Base-by-base conservation (phyloP, 1,140 invertebrate genomes). In the Luehdorfia chinensis region DNA sequence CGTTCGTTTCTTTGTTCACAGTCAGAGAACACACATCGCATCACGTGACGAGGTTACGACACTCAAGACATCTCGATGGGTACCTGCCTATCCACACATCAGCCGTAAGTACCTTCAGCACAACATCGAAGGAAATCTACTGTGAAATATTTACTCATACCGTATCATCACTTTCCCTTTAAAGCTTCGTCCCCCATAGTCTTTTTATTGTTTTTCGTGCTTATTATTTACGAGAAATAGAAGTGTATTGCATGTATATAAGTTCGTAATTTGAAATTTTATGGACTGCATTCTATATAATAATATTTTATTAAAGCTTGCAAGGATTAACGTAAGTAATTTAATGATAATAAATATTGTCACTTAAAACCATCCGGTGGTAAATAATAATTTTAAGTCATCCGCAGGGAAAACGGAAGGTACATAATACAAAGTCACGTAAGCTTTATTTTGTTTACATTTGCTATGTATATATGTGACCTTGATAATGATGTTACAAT, bases 31-130 rank as follows among this genome's bases (percentile, higher is more conserved):
- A 80, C 57, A 58, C 61, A 44, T 66, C 75, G 63, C 78, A 83
- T 33, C 78, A 81, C 53, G 65, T 81, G 25, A 84, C 79, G 6
- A 75, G 79, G 49, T 75, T 86, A 71, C 64, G 81, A 19, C 81
- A 86, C 47, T 86, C 79, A 2, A 69, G 83, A 41, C 83, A 85
- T 23, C 62, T 85, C 28, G 75, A 84, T 36, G 74, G 71, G 34
- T 80, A 75, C 46, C 52, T 63, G 12, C 76, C 76, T 5, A 60
- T 78, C 47, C 75, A 80, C 57, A 68, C 78, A 33, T 58, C 79
- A 14, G 50, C 75, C 68, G 80, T 84, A 66, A 83, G 80, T 84
- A 72, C n/a, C n/a, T 51, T 30, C 27, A 44, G 11, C 9, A 7
- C 2, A 19, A 46, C 47, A 60, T 46, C 37, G 33, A 58, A 43